phyloP scores from a whole-genome alignment of 1,140 invertebrate species.

The Schlechtendalia chinensis region DNA sequence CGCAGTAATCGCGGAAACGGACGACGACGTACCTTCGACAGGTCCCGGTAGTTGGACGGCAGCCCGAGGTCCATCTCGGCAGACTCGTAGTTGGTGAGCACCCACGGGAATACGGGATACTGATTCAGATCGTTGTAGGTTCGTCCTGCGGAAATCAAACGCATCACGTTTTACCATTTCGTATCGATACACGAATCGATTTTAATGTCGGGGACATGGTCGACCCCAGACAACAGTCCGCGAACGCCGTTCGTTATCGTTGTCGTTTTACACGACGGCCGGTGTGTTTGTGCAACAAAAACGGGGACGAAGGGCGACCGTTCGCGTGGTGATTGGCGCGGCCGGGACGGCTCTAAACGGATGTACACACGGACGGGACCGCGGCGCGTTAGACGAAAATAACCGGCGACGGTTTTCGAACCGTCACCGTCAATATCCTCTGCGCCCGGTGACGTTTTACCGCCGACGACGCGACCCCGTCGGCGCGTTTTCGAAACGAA shows the following conservation, averaged over 20 bases:
- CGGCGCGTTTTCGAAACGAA: not conserved
- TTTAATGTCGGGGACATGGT: too few species aligned
- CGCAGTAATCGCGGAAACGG: too few species aligned
- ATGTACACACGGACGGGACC: not conserved
- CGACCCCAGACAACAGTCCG: too few species aligned
- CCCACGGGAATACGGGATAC: constrained; percentile 99
- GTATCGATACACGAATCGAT: too few species aligned
- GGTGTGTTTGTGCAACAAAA: not conserved
- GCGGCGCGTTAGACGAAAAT: not conserved
- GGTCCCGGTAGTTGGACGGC: constrained; percentile 95
- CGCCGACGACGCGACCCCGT: too few species aligned
- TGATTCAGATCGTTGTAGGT: constrained; percentile 99
- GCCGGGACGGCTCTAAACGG: constrained; percentile 34
- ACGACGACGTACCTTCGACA: constrained; percentile 78
- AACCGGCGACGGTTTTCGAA: not conserved
- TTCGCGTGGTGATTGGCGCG: constrained; percentile 49
- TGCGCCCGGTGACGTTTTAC: not conserved
- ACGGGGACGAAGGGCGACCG: constrained; percentile 31
- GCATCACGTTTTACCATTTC: too few species aligned
- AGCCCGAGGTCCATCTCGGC: constrained; percentile 93
- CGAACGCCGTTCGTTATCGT: too few species aligned
- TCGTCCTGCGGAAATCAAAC: constrained; percentile 72
- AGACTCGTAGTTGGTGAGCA: constrained; percentile 96
- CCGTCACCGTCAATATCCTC: constrained; percentile 12
- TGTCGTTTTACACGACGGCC: not conserved